phyloP scores from a whole-genome alignment of 2,113 vertebrate genomes.

The Mixornis gularis region DNA sequence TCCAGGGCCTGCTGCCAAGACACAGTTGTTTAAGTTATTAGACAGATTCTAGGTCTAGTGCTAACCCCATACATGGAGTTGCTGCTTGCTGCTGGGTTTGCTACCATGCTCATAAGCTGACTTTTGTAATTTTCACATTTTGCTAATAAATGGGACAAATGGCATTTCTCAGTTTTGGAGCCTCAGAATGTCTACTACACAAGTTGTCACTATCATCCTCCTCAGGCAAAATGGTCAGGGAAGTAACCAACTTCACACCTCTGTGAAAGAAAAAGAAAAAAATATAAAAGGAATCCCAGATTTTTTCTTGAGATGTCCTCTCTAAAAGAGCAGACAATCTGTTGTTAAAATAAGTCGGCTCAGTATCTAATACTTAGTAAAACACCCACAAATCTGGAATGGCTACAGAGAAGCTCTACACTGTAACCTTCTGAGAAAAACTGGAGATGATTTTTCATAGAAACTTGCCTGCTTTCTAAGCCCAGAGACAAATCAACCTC shows the following conservation, averaged over 20 bases:
- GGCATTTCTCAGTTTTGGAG: neutral
- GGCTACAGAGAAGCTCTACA: neutral
- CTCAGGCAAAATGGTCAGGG: neutral
- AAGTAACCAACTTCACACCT: neutral
- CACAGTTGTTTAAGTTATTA: neutral
- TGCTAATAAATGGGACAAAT: neutral
- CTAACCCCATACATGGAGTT: neutral
- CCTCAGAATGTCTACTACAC: neutral
- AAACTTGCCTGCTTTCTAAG: neutral
- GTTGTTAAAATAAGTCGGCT: neutral
- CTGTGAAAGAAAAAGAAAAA: neutral
- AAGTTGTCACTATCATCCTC: neutral
- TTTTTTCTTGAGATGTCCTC: neutral
- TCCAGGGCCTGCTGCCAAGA: neutral
- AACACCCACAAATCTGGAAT: neutral
- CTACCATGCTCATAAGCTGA: neutral
- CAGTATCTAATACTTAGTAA: neutral
- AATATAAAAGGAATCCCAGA: neutral
- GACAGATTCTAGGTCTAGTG: neutral
- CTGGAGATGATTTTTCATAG: neutral
- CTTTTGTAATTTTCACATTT: neutral
- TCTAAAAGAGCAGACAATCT: neutral
- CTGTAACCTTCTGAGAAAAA: neutral
- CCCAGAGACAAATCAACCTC: neutral
- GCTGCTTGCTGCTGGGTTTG: neutral